phyloP scores from a whole-genome alignment of 2,888 invertebrate genomes.

The Alcis repandata region DNA sequence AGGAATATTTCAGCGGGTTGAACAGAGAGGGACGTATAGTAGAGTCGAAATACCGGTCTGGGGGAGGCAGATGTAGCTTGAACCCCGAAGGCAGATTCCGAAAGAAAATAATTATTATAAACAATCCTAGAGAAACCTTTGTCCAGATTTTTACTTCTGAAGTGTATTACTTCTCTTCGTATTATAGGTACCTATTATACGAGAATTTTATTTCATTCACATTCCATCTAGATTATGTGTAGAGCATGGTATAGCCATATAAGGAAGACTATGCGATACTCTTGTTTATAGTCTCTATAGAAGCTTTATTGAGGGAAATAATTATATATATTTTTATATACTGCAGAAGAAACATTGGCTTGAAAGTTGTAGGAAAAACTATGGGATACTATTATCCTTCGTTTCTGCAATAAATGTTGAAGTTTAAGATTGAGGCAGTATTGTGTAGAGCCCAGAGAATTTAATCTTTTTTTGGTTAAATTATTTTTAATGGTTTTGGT shows the following conservation, averaged over 20 bases:
- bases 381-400: no score
- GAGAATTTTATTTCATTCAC: neutral
- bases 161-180: neutral
- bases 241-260: neutral
- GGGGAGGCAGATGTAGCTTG: constrained; percentile 81
- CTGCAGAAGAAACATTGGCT: no score
- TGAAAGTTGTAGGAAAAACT: no score
- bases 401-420: no score
- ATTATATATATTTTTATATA: no score
- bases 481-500: no score
- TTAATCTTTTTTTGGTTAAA: no score
- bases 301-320: constrained; percentile 3
- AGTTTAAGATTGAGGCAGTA: no score
- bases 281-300: constrained; percentile 9
- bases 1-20: constrained; percentile 48
- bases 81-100: constrained; percentile 79
- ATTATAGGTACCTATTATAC: neutral
- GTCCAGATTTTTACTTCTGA: constrained; percentile 49
- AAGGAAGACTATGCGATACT: constrained; percentile 8
- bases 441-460: no score
- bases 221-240: neutral
- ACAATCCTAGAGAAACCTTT: constrained; percentile 57
- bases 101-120: constrained; percentile 79
- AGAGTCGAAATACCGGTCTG: constrained; percentile 80
- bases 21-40: constrained; percentile 63